phyloP scores from a whole-genome alignment of 2,113 vertebrate genomes.

The Philantomba maxwellii region DNA sequence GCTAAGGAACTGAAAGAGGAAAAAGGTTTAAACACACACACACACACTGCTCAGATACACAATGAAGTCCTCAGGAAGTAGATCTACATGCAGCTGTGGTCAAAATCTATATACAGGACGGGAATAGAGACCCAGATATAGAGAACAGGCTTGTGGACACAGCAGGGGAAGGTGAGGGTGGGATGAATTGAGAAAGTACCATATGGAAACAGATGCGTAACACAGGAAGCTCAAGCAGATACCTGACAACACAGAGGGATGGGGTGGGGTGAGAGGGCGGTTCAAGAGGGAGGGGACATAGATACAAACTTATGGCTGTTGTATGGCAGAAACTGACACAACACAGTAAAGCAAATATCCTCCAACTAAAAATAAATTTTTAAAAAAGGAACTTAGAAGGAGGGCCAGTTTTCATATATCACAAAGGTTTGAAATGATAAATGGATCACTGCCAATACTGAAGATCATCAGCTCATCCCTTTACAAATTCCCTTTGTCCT shows the following conservation, averaged over 20 bases:
- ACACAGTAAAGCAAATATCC: not conserved
- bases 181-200: not conserved
- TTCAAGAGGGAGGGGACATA: not conserved
- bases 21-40: not conserved
- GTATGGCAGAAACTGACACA: not conserved
- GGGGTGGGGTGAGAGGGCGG: not conserved
- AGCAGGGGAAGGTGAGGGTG: not conserved
- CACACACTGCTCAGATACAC: not conserved
- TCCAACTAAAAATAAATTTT: not conserved
- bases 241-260: not conserved
- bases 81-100: not conserved
- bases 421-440: not conserved
- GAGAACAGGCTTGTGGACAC: not conserved
- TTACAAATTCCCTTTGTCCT: not conserved
- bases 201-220: not conserved
- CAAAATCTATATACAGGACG: accelerated
- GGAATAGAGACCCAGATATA: not conserved
- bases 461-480: not conserved
- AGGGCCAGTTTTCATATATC: not conserved
- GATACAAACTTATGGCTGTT: not conserved
- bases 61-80: not conserved
- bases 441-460: accelerated
- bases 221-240: not conserved
- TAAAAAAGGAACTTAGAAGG: not conserved
- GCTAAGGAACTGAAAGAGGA: not conserved